Conservation (phyloP, 2,888 invertebrate species). For the Lagria hirta region DNA sequence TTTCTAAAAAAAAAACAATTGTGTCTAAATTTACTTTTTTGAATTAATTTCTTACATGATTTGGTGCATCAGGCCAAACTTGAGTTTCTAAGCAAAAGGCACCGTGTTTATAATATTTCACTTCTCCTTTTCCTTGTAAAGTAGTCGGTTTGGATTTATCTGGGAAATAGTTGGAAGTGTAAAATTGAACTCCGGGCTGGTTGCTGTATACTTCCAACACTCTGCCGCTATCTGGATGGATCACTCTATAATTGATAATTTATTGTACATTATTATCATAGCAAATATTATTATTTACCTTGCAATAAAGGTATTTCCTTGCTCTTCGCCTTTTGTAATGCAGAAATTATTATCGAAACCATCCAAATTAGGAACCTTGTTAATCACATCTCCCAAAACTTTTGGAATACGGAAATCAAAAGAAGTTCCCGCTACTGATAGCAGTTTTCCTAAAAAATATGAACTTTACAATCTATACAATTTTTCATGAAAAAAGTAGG, state of each 20-base stretch:
- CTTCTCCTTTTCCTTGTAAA: slow-evolving; percentile 39
- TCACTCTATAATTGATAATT: slow-evolving; percentile 67
- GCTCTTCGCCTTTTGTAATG: background rate
- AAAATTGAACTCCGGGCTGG: slow-evolving; percentile 89
- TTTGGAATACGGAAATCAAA: slow-evolving; percentile 73
- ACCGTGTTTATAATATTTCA: slow-evolving; percentile 52
- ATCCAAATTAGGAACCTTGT: background rate
- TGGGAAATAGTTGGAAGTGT: slow-evolving; percentile 78
- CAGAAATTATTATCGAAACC: background rate
- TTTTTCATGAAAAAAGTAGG: too few relatives aligned
- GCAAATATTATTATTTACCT: background rate
- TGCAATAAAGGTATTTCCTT: background rate
- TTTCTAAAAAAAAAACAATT: slow-evolving; percentile 60
- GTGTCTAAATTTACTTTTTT: background rate
- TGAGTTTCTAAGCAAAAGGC: slow-evolving; percentile 90
- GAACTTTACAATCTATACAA: too few relatives aligned
- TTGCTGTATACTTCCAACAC: slow-evolving; percentile 78
- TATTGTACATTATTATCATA: slow-evolving; percentile 55
- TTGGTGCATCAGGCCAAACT: slow-evolving; percentile 87
- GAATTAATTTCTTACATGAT: slow-evolving; percentile 60
- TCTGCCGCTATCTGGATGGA: slow-evolving; percentile 70
- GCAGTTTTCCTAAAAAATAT: slow-evolving; percentile 65
- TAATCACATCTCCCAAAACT: slow-evolving; percentile 50
- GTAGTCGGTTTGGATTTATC: slow-evolving; percentile 49
- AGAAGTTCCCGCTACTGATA: slow-evolving; percentile 67